Evolutionary conservation across 2,888 invertebrate genomes (phyloP), one percentile per base, ranked within the genome.

Genomic region (Tenthredo notha): DNA sequence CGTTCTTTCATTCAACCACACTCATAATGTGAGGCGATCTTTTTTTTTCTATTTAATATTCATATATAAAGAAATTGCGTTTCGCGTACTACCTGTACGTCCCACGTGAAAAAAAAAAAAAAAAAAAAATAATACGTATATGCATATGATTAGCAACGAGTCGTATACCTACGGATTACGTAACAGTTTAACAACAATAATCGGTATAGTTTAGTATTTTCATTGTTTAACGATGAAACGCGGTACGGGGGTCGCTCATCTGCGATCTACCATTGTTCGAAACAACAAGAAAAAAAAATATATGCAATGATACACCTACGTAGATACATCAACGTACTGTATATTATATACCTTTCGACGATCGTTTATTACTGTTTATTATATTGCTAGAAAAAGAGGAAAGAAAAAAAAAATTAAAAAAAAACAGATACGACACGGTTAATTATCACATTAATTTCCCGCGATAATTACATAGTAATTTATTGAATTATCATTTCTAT

Each of bases 361-460:
- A 50, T 50, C 50, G 54, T 54, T 54, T 54, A 54, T 54, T n/a
- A n/a, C n/a, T 5, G 54, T 54, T 54, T 54, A 54, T 54, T 54
- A n/a, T 2, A 54, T 54, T 6, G 18, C n/a, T 54, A 1, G 10
- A 54, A n/a, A 7, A 7, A 10, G 5, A 54, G 3, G 12, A 25
- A 61, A 61, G 0, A 2, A 1, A 61, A 61, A 2, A 25, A 61
- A 12, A 61, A 25, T 2, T 0, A 61, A 10, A 25, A 9, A 29
- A 70, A 33, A 43, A 40, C 43, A 43, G 72, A 74, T 43, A 74
- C 25, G 72, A 74, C 43, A 74, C 72, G 72, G 21, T 65, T 21
- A 5, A 43, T 43, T 43, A n/a, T 21, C 43, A 9, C 72, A n/a
- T 43, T 74, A 43, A 40, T 43, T 74, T 40, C 3, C 7, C 18